phyloP scores from a whole-genome alignment of 2,113 vertebrate genomes.

The Uria lomvia region DNA sequence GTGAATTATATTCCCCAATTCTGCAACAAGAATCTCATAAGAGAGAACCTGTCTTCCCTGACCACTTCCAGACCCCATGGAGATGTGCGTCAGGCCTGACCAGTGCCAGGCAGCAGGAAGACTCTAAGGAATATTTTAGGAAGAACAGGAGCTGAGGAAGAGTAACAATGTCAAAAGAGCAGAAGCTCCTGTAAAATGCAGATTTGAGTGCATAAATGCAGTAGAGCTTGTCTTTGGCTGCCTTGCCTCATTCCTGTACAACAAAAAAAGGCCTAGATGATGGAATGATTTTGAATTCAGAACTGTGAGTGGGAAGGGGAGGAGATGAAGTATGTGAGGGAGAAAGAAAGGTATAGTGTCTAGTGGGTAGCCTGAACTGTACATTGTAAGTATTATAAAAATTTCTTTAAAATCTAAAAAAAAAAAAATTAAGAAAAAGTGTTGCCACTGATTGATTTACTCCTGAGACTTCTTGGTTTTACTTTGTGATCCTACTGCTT shows the following conservation, averaged over 20 bases:
- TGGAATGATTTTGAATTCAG: conserved; percentile 51
- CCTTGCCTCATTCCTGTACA: background rate
- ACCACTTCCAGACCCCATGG: background rate
- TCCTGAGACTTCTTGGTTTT: background rate
- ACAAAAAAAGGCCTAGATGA: background rate
- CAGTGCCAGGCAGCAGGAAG: background rate
- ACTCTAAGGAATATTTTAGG: background rate
- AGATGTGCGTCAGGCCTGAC: background rate
- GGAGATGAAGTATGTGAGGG: background rate
- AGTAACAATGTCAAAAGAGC: background rate
- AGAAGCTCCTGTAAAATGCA: conserved; percentile 12
- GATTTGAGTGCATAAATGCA: background rate
- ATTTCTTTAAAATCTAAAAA: background rate
- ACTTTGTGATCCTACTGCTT: background rate
- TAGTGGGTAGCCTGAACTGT: background rate
- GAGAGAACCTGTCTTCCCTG: background rate
- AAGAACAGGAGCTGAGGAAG: background rate
- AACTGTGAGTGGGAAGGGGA: background rate
- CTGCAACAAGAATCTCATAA: background rate
- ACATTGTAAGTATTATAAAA: background rate
- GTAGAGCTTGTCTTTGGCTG: conserved; percentile 3
- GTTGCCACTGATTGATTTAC: background rate
- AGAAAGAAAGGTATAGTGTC: background rate
- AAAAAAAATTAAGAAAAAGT: background rate
- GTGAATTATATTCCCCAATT: background rate